phyloP scores from a whole-genome alignment of 30 jellyfish, hydroid and myxozoan species.

The Haliclystus octoradiatus region DNA sequence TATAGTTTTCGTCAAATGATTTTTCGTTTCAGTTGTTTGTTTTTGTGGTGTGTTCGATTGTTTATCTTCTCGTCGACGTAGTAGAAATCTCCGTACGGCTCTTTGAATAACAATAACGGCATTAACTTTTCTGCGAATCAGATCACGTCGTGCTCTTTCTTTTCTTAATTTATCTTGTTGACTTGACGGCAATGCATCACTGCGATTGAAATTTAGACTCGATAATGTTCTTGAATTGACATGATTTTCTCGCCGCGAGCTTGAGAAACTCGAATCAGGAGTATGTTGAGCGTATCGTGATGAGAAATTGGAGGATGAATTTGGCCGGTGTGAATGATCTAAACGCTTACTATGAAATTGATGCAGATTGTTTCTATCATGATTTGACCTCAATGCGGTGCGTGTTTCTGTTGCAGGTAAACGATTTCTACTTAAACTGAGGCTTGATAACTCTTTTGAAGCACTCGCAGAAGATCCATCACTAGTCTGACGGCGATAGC shows the following conservation, averaged over 20 bases:
- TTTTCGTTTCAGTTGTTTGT: neutral
- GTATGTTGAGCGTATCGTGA: neutral
- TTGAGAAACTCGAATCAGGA: neutral
- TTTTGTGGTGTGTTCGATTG: neutral
- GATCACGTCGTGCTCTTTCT: constrained; percentile 18
- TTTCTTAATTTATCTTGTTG: neutral
- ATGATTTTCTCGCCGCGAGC: neutral
- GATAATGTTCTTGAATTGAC: neutral
- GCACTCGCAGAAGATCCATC: neutral
- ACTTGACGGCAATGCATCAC: constrained; percentile 6
- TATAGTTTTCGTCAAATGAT: too few relatives aligned
- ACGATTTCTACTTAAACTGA: neutral
- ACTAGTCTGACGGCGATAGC: neutral
- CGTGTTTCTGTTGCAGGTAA: neutral
- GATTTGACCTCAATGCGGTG: neutral
- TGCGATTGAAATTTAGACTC: neutral
- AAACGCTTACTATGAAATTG: neutral
- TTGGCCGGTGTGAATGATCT: neutral
- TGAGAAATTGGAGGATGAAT: neutral
- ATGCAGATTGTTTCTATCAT: neutral
- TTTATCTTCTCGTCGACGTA: neutral
- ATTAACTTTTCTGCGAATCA: constrained; percentile 67
- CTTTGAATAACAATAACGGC: constrained; percentile 77
- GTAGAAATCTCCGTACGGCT: constrained; percentile 27
- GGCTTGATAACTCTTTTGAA: neutral